A percentile compares a stretch with the other conserved stretches of the same genome.
Evolutionary conservation across 2,797 vertebrate genomes (phyloP).

Genomic region (Malurus splendens): DNA sequence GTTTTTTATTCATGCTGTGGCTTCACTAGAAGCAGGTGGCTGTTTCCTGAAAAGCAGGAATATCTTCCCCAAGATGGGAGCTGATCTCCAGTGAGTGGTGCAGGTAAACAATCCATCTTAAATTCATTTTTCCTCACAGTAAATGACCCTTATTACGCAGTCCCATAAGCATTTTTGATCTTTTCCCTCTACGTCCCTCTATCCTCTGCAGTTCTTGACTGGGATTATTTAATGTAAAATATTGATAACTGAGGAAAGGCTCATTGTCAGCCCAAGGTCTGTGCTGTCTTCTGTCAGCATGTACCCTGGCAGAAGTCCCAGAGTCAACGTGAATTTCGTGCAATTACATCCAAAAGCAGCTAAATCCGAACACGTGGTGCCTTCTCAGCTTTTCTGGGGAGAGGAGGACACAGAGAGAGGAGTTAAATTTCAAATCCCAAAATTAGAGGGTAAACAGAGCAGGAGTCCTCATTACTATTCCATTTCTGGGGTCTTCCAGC

Average conservation of each 20-base stretch:
- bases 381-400: constrained; percentile 25
- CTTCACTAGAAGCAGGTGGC: background rate
- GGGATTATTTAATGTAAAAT: background rate
- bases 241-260: background rate
- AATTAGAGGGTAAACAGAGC: background rate
- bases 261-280: constrained; percentile 45
- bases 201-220: background rate
- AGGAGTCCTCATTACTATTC: background rate
- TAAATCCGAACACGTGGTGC: background rate
- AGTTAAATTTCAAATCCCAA: background rate
- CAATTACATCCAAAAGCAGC: background rate
- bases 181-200: background rate
- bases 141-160: accelerated
- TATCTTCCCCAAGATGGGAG: background rate
- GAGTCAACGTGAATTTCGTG: background rate
- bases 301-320: constrained; percentile 25
- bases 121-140: background rate
- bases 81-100: background rate
- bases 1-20: background rate
- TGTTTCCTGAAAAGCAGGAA: background rate
- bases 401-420: background rate
- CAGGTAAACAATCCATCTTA: background rate
- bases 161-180: background rate
- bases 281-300: constrained; percentile 21
- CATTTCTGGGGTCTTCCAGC: constrained; percentile 3